Conservation (phyloP, 1,140 invertebrate species). For the Conus ventricosus region DNA sequence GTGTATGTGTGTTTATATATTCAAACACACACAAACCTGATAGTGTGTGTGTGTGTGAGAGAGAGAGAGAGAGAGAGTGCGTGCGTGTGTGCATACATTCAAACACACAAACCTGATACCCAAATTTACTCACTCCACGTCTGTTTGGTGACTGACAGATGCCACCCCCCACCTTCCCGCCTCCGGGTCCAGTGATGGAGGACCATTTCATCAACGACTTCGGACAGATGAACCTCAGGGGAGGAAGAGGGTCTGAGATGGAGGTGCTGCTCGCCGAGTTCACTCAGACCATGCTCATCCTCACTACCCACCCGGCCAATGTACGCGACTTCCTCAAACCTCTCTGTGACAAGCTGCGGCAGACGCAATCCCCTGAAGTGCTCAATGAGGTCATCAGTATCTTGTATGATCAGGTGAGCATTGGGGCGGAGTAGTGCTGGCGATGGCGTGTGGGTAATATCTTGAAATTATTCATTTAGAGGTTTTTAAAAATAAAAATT, state of each 20-base stretch:
- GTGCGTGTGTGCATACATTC: too few species aligned
- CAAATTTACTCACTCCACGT: too few species aligned
- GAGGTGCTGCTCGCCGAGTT: slow-evolving; percentile 43
- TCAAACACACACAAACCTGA: too few species aligned
- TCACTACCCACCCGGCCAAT: slow-evolving; percentile 58
- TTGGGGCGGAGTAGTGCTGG: too few species aligned
- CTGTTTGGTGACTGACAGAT: too few species aligned
- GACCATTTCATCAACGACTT: background rate
- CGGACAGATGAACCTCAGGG: background rate
- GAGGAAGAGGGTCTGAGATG: background rate
- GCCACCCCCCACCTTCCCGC: background rate
- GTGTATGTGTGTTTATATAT: too few species aligned
- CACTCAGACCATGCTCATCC: slow-evolving; percentile 44
- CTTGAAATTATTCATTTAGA: background rate
- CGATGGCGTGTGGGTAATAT: background rate
- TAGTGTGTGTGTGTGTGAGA: too few species aligned
- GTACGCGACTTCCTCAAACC: slow-evolving; percentile 56
- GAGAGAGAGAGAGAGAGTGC: too few species aligned
- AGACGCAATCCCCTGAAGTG: slow-evolving; percentile 35
- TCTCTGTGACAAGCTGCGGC: slow-evolving; percentile 48
- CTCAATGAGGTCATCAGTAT: slow-evolving; percentile 51
- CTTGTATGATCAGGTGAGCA: slow-evolving; percentile 58
- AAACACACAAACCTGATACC: too few species aligned
- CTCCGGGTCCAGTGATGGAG: background rate
- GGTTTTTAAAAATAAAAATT: too few species aligned